Evolutionary conservation across 37 sponge, comb jelly and placozoan species (phyloP), one percentile per base, ranked within the genome.

Genomic region (Axinella damicornis): DNA sequence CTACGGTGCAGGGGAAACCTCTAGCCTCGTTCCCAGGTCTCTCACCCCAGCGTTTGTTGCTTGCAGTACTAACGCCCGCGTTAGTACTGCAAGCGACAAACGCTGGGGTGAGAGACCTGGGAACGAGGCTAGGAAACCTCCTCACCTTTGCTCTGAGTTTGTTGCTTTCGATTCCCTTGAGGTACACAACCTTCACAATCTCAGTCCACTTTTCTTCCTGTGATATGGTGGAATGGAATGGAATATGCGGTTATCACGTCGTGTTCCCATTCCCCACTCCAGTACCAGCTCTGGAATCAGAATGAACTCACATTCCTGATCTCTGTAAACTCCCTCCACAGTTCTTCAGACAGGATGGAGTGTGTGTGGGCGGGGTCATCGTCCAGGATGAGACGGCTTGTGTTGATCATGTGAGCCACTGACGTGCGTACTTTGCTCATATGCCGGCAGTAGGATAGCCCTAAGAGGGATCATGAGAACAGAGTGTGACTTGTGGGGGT

Each of bases 361-460:
- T 61, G 16, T 6, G n/a, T 22, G 18, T 68, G 68, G 31, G 38
- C 65, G 52, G 36, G 64, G 62, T 58, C 58, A 22, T 77, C 41
- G 20, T 34, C 24, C 28, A 27, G 65, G 18, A 65, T 64, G 5
- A 54, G 36, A 15, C 58, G 15, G 35, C 56, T 54, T 22, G 81
- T 55, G 65, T 77, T 57, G 0, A 92, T 68, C 81, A 96, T 81
- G 76, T 90, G 93, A 41, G 97, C 79, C 57, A 96, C 77, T 28
- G 66, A 72, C 21, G 73, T 69, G 32, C 85, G 65, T 12, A 94
- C 93, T 52, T 89, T 91, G 31, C 76, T 41, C 77, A 94, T 85
- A 67, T 97, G 93, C 27, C 97, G 92, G 53, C 97, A 94, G 68
- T 97, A 90, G 21, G 95, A 92, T 56, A 92, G 72, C 97, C 97